Conservation (phyloP, 2,113 vertebrate species). For the Phalacrocorax aristotelis region DNA sequence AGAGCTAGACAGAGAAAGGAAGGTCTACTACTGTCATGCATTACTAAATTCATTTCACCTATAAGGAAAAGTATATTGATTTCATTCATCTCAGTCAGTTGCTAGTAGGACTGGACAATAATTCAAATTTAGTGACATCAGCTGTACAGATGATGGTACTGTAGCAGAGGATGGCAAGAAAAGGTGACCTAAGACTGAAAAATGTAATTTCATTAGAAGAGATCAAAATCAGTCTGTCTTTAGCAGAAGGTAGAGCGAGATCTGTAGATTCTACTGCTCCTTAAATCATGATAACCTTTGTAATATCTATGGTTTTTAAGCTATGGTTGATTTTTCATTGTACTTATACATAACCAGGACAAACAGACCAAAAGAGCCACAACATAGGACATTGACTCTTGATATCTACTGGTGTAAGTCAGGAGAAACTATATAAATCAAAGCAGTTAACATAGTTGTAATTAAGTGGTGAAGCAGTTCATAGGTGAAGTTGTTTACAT, state of each 20-base stretch:
- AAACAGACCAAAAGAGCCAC: background rate
- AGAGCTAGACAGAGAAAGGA: conserved; percentile 11
- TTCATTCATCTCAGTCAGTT: conserved; percentile 65
- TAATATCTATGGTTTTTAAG: background rate
- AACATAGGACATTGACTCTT: background rate
- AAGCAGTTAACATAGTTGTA: background rate
- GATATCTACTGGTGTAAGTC: background rate
- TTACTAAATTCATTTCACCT: conserved; percentile 56
- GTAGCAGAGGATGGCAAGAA: conserved; percentile 6
- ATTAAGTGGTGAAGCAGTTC: background rate
- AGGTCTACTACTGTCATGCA: background rate
- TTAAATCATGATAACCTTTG: background rate
- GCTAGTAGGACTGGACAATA: conserved; percentile 49
- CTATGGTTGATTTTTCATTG: background rate
- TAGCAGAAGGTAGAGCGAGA: background rate
- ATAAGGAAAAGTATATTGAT: conserved; percentile 59
- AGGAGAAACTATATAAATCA: background rate
- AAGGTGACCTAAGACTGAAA: conserved; percentile 5
- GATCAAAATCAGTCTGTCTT: conserved; percentile 55
- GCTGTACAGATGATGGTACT: conserved; percentile 26
- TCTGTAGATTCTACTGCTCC: background rate
- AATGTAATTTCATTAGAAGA: conserved; percentile 54
- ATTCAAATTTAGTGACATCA: conserved; percentile 53
- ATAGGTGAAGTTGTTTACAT: background rate
- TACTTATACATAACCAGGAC: background rate